Evolutionary conservation across 2,797 vertebrate species (phyloP).

Genomic region (Amblyraja radiata): DNA sequence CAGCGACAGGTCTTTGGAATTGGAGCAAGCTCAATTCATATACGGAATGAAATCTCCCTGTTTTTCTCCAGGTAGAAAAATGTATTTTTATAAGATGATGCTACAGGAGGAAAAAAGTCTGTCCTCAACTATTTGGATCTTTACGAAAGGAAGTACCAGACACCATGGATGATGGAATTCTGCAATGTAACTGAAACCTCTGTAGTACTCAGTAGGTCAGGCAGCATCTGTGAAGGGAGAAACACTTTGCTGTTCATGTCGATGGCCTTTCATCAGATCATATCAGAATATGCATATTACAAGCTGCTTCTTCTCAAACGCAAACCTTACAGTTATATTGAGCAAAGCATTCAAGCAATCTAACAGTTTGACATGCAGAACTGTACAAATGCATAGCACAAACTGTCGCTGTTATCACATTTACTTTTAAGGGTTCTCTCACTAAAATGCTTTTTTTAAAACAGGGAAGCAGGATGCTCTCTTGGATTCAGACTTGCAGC

Average conservation of each 20-base stretch:
- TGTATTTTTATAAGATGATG: neutral
- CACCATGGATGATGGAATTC: too few species aligned
- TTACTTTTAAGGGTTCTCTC: neutral
- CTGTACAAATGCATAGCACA: neutral
- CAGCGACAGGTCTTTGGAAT: neutral
- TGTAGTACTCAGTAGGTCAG: too few species aligned
- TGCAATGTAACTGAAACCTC: too few species aligned
- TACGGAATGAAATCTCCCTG: neutral
- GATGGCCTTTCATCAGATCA: too few species aligned
- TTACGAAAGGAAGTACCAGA: neutral
- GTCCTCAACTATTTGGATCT: neutral
- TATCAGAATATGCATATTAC: neutral
- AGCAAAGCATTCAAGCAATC: constrained; percentile 16
- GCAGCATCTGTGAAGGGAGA: too few species aligned
- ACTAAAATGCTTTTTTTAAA: neutral
- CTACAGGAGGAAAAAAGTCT: neutral
- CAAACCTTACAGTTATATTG: neutral
- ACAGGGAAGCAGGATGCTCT: neutral
- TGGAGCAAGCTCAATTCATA: neutral
- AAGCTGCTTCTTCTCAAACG: neutral
- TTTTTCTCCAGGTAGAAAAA: neutral
- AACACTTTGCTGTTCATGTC: too few species aligned
- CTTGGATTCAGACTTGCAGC: neutral
- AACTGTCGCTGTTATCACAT: neutral
- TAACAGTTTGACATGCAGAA: neutral